Conservation (phyloP, 1,140 invertebrate species). For the Bombyx mori region DNA sequence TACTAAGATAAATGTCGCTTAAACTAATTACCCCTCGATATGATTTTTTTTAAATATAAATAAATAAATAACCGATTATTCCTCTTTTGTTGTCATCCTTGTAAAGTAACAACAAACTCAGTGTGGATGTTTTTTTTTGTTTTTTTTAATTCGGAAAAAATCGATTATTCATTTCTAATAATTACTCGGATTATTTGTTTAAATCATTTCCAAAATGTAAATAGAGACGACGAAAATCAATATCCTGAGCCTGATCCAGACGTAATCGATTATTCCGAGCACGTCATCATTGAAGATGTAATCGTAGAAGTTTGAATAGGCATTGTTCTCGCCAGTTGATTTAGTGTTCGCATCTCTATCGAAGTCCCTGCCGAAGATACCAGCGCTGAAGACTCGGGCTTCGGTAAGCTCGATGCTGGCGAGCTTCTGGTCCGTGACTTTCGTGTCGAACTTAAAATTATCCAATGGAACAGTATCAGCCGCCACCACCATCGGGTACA, state of each 20-base stretch:
- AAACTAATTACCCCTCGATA: too few relatives aligned
- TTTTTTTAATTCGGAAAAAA: too few relatives aligned
- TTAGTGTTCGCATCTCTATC: slow-evolving; percentile 27
- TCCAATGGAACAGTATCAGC: slow-evolving; percentile 18
- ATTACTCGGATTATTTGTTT: slow-evolving; percentile 9
- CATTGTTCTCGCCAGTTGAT: slow-evolving; percentile 10
- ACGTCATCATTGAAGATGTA: slow-evolving; percentile 45
- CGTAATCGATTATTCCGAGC: slow-evolving; percentile 49
- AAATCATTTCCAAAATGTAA: slow-evolving; percentile 65
- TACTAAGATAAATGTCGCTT: too few relatives aligned
- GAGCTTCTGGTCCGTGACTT: slow-evolving; percentile 1
- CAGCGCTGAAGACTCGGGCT: slow-evolving; percentile 26
- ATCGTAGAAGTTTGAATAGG: slow-evolving; percentile 20
- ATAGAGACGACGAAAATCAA: slow-evolving; percentile 52
- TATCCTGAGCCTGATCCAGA: slow-evolving; percentile 53
- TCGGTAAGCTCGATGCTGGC: slow-evolving; percentile 16
- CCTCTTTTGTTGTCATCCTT: too few relatives aligned
- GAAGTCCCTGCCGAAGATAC: slow-evolving; percentile 44
- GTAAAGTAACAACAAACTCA: too few relatives aligned
- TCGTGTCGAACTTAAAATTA: slow-evolving; percentile 22
- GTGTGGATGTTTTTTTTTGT: too few relatives aligned
- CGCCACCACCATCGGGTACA: slow-evolving; percentile 39
- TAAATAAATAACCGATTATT: too few relatives aligned
- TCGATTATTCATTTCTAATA: too few relatives aligned
- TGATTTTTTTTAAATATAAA: too few relatives aligned